Percentiles rank a stretch among this genome's conserved stretches.
phyloP scores from a whole-genome alignment of 2,888 invertebrate species.

The Troilus luridus region DNA sequence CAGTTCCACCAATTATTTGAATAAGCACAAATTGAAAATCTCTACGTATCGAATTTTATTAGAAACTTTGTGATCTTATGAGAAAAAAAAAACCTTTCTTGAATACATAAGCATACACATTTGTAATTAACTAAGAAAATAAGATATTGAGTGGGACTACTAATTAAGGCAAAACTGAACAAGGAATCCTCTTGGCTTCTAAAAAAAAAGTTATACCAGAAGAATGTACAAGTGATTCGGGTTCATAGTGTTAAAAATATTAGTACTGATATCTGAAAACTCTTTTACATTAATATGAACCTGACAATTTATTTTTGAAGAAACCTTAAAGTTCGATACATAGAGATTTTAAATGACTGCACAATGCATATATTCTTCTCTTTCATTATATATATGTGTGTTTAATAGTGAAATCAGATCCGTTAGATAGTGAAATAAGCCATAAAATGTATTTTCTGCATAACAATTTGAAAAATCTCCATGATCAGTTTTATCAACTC shows the following conservation, averaged over 20 bases:
- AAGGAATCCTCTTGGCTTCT: no score
- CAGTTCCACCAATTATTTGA: neutral
- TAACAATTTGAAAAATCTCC: neutral
- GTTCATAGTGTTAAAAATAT: no score
- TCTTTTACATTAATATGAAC: no score
- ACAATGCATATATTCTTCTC: neutral
- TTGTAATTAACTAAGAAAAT: neutral
- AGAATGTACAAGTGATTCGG: no score
- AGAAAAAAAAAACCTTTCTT: neutral
- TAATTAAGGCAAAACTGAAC: no score
- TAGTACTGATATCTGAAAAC: no score
- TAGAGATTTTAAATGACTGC: neutral
- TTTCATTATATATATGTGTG: neutral
- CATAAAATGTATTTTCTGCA: neutral
- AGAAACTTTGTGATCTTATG: neutral
- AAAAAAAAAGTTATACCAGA: no score
- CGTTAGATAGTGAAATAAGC: neutral
- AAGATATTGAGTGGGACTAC: no score
- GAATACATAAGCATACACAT: no score
- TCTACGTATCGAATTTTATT: neutral
- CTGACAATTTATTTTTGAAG: neutral
- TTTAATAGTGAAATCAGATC: neutral
- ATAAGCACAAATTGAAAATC: neutral
- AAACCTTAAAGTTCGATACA: neutral
- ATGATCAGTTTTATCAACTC: neutral